Conservation (phyloP, 2,888 invertebrate species). For the Drosophila differens region DNA sequence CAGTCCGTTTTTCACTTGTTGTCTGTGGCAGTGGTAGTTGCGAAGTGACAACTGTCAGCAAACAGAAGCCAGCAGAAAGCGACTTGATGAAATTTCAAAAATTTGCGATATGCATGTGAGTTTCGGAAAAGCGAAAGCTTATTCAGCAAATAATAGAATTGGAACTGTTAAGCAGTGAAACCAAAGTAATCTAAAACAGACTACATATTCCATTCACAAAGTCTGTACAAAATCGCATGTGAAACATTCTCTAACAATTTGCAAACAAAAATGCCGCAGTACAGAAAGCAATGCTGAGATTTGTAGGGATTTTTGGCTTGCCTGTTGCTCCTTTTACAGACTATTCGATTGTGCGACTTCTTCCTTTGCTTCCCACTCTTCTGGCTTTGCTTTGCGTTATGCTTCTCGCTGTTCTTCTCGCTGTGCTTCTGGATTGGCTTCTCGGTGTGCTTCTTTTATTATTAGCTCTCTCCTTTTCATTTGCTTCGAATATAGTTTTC, state of each 20-base stretch:
- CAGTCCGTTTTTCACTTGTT: conserved; percentile 1
- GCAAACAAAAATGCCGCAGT: too few relatives aligned
- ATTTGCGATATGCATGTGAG: conserved; percentile 15
- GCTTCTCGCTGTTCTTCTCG: not conserved
- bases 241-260: not conserved
- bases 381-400: not conserved
- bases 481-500: not conserved
- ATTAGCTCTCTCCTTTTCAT: not conserved
- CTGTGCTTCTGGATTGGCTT: conserved; percentile 1
- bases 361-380: not conserved
- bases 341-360: not conserved
- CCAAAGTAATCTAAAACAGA: not conserved
- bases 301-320: not conserved
- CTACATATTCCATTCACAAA: not conserved
- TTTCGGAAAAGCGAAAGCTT: conserved; percentile 1
- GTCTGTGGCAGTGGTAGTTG: conserved; percentile 24
- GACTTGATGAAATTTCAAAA: conserved; percentile 38
- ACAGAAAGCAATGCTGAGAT: not conserved
- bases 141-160: conserved; percentile 4
- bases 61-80: not conserved
- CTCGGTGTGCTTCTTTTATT: not conserved
- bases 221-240: not conserved
- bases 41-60: not conserved
- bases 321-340: not conserved
- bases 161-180: not conserved